Base-by-base conservation (phyloP, 1,140 invertebrate species). In the Harpegnathos saltator region DNA sequence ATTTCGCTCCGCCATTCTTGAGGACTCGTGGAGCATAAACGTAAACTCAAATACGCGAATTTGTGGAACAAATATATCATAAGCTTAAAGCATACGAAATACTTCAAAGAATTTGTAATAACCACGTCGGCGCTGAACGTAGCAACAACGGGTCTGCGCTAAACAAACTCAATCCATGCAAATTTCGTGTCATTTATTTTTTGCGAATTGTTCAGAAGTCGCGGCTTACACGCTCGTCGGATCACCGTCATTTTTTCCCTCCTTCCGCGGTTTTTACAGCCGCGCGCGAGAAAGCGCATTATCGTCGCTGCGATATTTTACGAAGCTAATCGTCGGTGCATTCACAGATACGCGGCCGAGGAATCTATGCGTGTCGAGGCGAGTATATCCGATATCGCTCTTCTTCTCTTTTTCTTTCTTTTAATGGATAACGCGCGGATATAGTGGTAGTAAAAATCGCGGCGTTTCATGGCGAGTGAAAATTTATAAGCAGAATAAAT, bases 291-390 rank as follows among this genome's bases (percentile, higher is more conserved):
- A 33, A 22, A 71, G 54, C 17, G 50, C 48, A 80, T 82, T 82
- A 86, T 69, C 66, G n/a, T 24, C 17, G n/a, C 12, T 33, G 24
- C 50, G 54, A 59, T 62, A 52, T 62, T 86, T 83, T 33, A 78
- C 61, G n/a, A 50, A 52, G 62, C 22, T 86, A 86, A 87, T 86
- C 77, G 68, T 56, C 83, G 15, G 33, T 56, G 52, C 38, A 56
- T 29, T 56, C 17, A 48, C 48, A 52, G 38, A 72, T 71, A 72
- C 19, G 78, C 22, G 22, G 17, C 17, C 9, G 22, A 1, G 1
- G 65, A 33, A 65, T 78, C 48, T 80, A 58, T 63, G 56, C 24
- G 17, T 59, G 62, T 80, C 52, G 33, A 81, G 38, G 12, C 22
- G 0, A 58, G 5, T n/a, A n/a, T 29, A 24, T 0, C 65, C 19